phyloP scores from a whole-genome alignment of 2,797 vertebrate species.

The Gymnodraco acuticeps region DNA sequence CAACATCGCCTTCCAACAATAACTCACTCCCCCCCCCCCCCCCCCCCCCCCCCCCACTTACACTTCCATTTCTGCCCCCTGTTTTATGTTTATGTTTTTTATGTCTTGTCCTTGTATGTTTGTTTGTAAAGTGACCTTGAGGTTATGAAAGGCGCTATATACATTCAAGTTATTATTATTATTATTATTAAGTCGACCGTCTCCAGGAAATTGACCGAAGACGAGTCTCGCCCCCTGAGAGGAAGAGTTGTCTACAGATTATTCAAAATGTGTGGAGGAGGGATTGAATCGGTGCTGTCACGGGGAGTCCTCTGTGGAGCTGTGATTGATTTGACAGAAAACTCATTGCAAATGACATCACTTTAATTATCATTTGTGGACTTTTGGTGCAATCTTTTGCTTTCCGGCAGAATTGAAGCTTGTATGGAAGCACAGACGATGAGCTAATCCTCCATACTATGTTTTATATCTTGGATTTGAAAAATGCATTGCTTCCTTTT shows the following conservation, averaged over 20 bases:
- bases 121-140: too few relatives aligned
- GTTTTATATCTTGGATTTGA: constrained; percentile 67
- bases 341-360: constrained; percentile 43
- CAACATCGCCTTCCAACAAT: too few relatives aligned
- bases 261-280: constrained; percentile 25
- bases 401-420: constrained; percentile 37
- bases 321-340: constrained; percentile 56
- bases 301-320: constrained; percentile 17
- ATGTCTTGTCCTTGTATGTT: too few relatives aligned
- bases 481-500: constrained; percentile 40
- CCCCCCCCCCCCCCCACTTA: too few relatives aligned
- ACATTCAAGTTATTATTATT: too few relatives aligned
- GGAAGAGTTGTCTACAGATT: constrained; percentile 33
- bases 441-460: constrained; percentile 57
- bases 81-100: too few relatives aligned
- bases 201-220: constrained; percentile 57
- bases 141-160: too few relatives aligned
- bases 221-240: constrained; percentile 20
- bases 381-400: constrained; percentile 31
- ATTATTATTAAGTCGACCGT: constrained; percentile 62
- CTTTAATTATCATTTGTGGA: constrained; percentile 45
- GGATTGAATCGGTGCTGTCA: constrained; percentile 7
- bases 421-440: constrained; percentile 35
- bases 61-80: too few relatives aligned
- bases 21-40: too few relatives aligned